These are phyloP conservation scores for Diglossa brunneiventris DNA, from an alignment of 2,113 vertebrate genomes.

Conservation along the genomic window DNA sequence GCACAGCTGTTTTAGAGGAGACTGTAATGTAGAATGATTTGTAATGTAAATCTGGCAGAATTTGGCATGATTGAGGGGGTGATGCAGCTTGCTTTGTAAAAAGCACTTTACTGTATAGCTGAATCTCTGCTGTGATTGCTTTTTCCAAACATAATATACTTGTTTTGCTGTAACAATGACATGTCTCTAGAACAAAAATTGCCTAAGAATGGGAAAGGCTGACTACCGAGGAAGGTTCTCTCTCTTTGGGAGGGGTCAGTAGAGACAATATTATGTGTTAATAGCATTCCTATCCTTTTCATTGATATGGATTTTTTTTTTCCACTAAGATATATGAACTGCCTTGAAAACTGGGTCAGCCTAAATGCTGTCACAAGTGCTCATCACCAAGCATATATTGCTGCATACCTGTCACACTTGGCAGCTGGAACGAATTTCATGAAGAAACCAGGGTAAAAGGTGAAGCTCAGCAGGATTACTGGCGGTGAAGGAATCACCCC, in stretches of 20 bases:
- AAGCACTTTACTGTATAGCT: neutral
- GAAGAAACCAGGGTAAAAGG: slow-evolving; percentile 9
- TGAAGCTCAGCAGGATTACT: slow-evolving; percentile 3
- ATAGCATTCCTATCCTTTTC: slow-evolving; percentile 4
- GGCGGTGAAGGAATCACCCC: slow-evolving; percentile 13
- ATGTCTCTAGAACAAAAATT: neutral
- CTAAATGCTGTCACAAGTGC: slow-evolving; percentile 30
- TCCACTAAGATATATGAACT: neutral
- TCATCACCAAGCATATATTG: neutral
- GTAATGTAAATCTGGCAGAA: neutral
- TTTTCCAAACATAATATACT: neutral
- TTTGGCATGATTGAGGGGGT: neutral
- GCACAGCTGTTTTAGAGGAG: neutral
- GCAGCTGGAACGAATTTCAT: neutral
- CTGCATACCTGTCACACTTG: neutral
- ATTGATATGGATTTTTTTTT: neutral
- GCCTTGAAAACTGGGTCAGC: slow-evolving; percentile 32
- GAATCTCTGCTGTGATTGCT: neutral
- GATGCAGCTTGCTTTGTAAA: neutral
- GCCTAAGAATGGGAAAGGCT: neutral
- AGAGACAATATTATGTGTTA: neutral
- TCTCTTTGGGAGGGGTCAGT: neutral
- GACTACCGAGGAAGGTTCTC: neutral
- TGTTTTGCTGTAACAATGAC: neutral
- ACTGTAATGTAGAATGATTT: neutral